Evolutionary conservation across 2,113 vertebrate genomes (phyloP), one percentile per base, ranked within the genome.

Genomic region (Ranitomeya variabilis): DNA sequence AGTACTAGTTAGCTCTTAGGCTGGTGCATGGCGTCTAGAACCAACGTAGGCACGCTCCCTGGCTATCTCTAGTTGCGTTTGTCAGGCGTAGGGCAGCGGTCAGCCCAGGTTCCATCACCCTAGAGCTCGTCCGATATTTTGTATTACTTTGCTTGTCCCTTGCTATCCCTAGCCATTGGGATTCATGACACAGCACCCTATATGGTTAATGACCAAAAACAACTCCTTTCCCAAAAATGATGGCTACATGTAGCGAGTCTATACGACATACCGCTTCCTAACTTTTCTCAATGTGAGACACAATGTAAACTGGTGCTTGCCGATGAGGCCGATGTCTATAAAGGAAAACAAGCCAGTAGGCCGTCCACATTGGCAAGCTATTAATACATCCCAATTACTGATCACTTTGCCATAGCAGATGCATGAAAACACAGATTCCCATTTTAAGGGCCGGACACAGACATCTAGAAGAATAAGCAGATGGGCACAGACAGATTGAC

Each of bases 401-500:
- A 16, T 67, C 21, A 9, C 9, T 9, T 67, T 67, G 64, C 11
- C 64, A 67, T 23, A 71, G 69, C 69, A 71, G 23, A 26, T 71
- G 23, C 69, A 37, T 16, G 19, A 60, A 31, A 60, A 31, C 59
- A 77, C 77, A 86, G 45, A 57, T 77, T 37, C 19, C 54, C 31
- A 51, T 60, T 86, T 86, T 64, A 52, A 78, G 37, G 55, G 71
- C 57, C 52, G 55, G 57, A 66, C 73, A 86, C 69, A 86, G 21
- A 78, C 69, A 78, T 60, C 10, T 64, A 19, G 85, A 59, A 74
- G 73, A 64, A 86, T 37, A 77, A 64, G 31, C 85, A 86, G 85
- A 86, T 78, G 74, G 85, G 59, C 85, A 77, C 76, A 77, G 71
- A 86, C 85, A 78, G 85, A 86, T 86, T 86, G 85, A 19, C 59